Percentiles rank a stretch among this genome's conserved stretches.
phyloP scores from a whole-genome alignment of 2,113 vertebrate species.

The Drymodes brunneopygia region DNA sequence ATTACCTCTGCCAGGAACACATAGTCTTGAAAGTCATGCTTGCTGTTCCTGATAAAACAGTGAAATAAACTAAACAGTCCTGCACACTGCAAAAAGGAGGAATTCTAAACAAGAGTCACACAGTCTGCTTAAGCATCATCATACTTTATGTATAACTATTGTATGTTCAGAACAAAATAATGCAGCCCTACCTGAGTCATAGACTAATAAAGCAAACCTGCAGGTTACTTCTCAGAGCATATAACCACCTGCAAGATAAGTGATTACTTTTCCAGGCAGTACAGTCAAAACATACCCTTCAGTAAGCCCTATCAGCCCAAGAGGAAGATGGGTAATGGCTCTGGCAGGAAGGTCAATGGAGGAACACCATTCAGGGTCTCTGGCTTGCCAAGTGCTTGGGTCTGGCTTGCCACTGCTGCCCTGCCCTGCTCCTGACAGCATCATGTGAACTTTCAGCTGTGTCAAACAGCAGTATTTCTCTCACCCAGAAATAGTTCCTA shows the following conservation, averaged over 20 bases:
- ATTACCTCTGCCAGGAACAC: background rate
- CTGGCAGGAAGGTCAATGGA: background rate
- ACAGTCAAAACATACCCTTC: background rate
- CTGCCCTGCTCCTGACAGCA: background rate
- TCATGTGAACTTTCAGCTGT: background rate
- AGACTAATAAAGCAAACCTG: background rate
- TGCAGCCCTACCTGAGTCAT: background rate
- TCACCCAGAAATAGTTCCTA: background rate
- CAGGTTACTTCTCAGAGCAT: background rate
- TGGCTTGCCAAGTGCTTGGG: background rate
- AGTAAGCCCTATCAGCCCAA: background rate
- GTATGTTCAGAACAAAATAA: background rate
- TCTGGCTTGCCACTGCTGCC: background rate
- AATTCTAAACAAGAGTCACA: background rate
- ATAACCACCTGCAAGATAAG: background rate
- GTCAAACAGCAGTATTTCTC: background rate
- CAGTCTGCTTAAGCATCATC: background rate
- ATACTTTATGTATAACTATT: background rate
- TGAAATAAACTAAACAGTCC: background rate
- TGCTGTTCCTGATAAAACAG: background rate
- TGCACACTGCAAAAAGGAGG: background rate
- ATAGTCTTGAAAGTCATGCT: background rate
- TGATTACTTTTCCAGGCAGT: background rate
- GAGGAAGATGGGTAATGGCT: background rate
- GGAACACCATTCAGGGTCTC: background rate